Percentiles rank a stretch among this genome's conserved stretches.
phyloP scores from a whole-genome alignment of 2,113 vertebrate species.

The Ophiodon elongatus region DNA sequence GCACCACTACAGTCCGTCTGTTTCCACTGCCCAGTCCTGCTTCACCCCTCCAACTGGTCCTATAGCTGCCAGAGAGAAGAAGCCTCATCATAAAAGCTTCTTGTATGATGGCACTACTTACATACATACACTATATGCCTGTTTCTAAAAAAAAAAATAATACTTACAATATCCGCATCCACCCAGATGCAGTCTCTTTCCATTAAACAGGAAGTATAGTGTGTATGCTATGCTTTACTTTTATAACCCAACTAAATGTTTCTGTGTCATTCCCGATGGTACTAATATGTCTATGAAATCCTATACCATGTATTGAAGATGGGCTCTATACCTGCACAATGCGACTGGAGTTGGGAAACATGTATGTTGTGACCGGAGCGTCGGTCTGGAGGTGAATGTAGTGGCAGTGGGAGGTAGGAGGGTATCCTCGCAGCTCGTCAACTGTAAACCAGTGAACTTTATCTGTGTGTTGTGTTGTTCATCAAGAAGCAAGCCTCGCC shows the following conservation, averaged over 20 bases:
- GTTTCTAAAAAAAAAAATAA: slow-evolving; percentile 23
- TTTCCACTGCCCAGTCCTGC: slow-evolving; percentile 25
- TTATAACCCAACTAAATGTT: slow-evolving; percentile 66
- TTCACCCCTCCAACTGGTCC: slow-evolving; percentile 17
- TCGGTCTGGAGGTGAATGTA: slow-evolving; percentile 52
- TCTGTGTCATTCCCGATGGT: slow-evolving; percentile 55
- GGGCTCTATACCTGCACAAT: slow-evolving; percentile 62
- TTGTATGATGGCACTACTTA: slow-evolving; percentile 71
- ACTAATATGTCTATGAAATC: slow-evolving; percentile 61
- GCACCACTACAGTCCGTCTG: slow-evolving; percentile 23
- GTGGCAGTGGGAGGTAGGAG: slow-evolving; percentile 14
- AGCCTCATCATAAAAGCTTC: slow-evolving; percentile 53
- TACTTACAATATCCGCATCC: slow-evolving; percentile 35
- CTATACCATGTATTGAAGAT: slow-evolving; percentile 46
- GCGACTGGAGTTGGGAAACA: slow-evolving; percentile 42
- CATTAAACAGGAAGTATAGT: slow-evolving; percentile 47
- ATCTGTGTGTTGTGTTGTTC: slow-evolving; percentile 30
- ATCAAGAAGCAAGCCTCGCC: slow-evolving; percentile 16
- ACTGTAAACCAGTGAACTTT: slow-evolving; percentile 19
- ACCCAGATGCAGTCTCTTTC: slow-evolving; percentile 40
- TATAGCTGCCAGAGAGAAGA: slow-evolving; percentile 72
- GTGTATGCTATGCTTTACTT: slow-evolving; percentile 49
- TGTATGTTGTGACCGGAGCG: slow-evolving; percentile 25
- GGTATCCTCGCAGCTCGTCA: slow-evolving; percentile 26
- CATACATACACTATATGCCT: slow-evolving; percentile 27